Evolutionary conservation across 2,888 invertebrate species (phyloP), one percentile per base, ranked within the genome.

Genomic region (Dugesia japonica): DNA sequence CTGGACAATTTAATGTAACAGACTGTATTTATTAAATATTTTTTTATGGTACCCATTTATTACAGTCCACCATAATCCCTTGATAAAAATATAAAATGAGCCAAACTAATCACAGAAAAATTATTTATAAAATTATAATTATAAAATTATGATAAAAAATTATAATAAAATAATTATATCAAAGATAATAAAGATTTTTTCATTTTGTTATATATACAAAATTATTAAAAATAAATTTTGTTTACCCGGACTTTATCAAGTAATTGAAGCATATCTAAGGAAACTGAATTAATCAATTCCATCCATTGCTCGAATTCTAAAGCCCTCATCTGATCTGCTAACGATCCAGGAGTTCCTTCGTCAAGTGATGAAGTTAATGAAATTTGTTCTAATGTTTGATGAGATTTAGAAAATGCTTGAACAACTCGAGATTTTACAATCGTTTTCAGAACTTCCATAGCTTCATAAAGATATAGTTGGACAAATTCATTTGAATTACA

Each of bases 401-500:
- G 23, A 20, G 9, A 56, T 56, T 56, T 56, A 20, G 56, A 56
- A 56, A 56, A 56, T 4, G 33, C 75, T 33, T 71, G 38, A 31
- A 71, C 26, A 72, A 78, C 28, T 77, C 83, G 88, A 86, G 93
- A 92, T 84, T 94, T 94, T 23, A 94, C 89, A 73, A 91, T 88
- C 33, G 93, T 89, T 83, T 92, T 90, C 76, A 93, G 89, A 13
- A 92, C 90, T 71, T 91, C 91, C 80, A 90, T 90, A 26, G 92
- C 90, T 86, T 97, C 95, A 81, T 90, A 90, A 85, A 83, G 82
- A 77, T 87, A 85, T 15, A 86, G 82, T 74, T 85, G 91, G 77
- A 95, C 88, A 84, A 97, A 95, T 26, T 75, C 42, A 56, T 56
- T 42, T 26, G 26, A n/a, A 17, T 75, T 75, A 56, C 56, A 56